Evolutionary conservation across 2,113 vertebrate genomes (phyloP), one percentile per base, ranked within the genome.

Genomic region (Neogale vison): DNA sequence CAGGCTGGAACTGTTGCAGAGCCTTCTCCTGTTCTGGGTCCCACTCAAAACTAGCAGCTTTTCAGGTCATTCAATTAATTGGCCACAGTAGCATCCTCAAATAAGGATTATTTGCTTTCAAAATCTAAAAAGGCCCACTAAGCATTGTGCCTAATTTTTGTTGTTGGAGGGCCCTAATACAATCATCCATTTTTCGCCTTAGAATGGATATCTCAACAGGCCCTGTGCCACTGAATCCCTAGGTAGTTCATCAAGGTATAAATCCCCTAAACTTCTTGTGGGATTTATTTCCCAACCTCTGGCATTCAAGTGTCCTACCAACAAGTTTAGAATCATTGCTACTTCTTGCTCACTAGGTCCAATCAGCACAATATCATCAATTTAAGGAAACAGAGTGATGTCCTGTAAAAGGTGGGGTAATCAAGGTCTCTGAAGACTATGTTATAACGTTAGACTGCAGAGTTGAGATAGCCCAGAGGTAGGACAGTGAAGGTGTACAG

Each of bases 1-100:
- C 93, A 93, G 59, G 74, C 72, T 80, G 93, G 67, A 69, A n/a
- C 94, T 92, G 76, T 79, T 87, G 83, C 84, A 21, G 14, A 80
- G 11, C 55, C 67, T 76, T 55, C 59, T 80, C 67, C 42, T 72
- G 24, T 34, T 52, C 61, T 67, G 8, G 88, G 31, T 24, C 59
- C 52, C 67, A 1, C 50, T 87, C 14, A 20, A 63, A 50, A 71
- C 61, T 2, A 81, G 9, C 52, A 71, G 61, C 14, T 71, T 80
- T 67, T 26, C 34, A 24, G 82, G 42, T 63, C 82, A 57, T 34
- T 77, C 23, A 10, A 31, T n/a, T 77, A 65, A 23, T 3, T 1
- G 47, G 13, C 45, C 84, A 26, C 31, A 74, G 47, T 3, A 42
- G 23, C n/a, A 5, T 29, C 63, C 26, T 39, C 77, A 55, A n/a